phyloP scores from a whole-genome alignment of 1,140 invertebrate species.

The Tetramorium parvispinum region DNA sequence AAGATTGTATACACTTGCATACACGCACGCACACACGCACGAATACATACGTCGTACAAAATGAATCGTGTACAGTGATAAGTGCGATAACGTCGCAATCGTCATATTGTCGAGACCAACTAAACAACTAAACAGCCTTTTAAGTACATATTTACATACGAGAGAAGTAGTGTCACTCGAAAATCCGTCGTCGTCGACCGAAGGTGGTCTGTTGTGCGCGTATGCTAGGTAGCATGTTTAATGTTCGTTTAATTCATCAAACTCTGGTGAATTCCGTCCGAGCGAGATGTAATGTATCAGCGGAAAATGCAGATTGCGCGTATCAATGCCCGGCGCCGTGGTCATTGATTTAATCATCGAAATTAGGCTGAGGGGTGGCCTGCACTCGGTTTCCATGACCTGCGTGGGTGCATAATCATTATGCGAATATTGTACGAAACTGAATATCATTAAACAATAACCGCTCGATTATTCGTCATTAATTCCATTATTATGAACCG shows the following conservation, averaged over 20 bases:
- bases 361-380: slow-evolving; percentile 34
- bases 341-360: slow-evolving; percentile 38
- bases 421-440: slow-evolving; percentile 55
- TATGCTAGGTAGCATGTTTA: neutral
- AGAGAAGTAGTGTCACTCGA: slow-evolving; percentile 64
- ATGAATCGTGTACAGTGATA: slow-evolving; percentile 68
- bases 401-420: slow-evolving; percentile 27
- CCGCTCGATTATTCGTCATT: slow-evolving; percentile 48
- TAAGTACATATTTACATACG: slow-evolving; percentile 81
- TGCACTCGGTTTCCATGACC: neutral
- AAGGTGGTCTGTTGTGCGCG: neutral
- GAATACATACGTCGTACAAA: slow-evolving; percentile 72
- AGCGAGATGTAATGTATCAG: slow-evolving; percentile 15
- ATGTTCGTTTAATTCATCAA: neutral
- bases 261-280: neutral
- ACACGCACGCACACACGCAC: neutral
- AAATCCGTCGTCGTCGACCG: neutral
- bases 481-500: slow-evolving; percentile 41
- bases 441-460: slow-evolving; percentile 60
- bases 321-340: slow-evolving; percentile 37
- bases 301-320: slow-evolving; percentile 40
- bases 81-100: slow-evolving; percentile 65
- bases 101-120: slow-evolving; percentile 79
- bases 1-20: neutral
- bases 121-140: slow-evolving; percentile 78